Base-by-base conservation (phyloP, 2,797 vertebrate genomes). In the Pseudochirops cupreus region DNA sequence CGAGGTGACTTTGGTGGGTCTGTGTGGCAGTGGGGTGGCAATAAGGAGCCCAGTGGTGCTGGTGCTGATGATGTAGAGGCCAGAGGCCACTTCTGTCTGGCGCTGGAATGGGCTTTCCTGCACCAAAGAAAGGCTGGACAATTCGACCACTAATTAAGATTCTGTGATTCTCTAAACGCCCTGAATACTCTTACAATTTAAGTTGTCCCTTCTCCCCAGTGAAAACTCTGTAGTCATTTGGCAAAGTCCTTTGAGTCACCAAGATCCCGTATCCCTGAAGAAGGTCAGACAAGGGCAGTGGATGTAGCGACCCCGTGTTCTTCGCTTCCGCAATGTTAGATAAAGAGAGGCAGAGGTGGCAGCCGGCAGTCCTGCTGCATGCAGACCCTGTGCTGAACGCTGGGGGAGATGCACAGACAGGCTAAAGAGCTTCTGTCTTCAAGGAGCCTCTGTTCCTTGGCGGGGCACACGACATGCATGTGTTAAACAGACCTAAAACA, bases 241-340 rank as follows among this genome's bases (percentile, higher is more conserved):
- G 33, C 31, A 67, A 67, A 26, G 33, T 14, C 33, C 31, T n/a
- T 67, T 18, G 33, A n/a, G 62, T 67, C 33, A 67, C 33, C 33
- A 14, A 67, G 62, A n/a, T n/a, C 62, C 16, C 4, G 2, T n/a
- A 67, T 67, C 62, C 33, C 62, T n/a, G 62, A 67, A 67, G 62
- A n/a, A n/a, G 16, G 33, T 67, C 31, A n/a, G 31, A 67, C 13
- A 5, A n/a, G 5, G 13, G 3, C 4, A 16, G 2, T 67, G 62
- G 62, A n/a, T 5, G 0, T n/a, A 1, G 5, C 1, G 33, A n/a
- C 31, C 31, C 9, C 0, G 1, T 3, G 29, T 13, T 59, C 58
- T 59, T 59, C 3, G 11, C 10, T 59, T 31, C 29, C 11, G 0
- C 31, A 28, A 59, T 12, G 31, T 12, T 31, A 62, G 31, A 14